Percentiles rank a stretch among this genome's conserved stretches.
These are phyloP conservation scores for Sarcophaga carnaria DNA, from an alignment of 2,888 invertebrate genomes.

Conservation along the genomic window DNA sequence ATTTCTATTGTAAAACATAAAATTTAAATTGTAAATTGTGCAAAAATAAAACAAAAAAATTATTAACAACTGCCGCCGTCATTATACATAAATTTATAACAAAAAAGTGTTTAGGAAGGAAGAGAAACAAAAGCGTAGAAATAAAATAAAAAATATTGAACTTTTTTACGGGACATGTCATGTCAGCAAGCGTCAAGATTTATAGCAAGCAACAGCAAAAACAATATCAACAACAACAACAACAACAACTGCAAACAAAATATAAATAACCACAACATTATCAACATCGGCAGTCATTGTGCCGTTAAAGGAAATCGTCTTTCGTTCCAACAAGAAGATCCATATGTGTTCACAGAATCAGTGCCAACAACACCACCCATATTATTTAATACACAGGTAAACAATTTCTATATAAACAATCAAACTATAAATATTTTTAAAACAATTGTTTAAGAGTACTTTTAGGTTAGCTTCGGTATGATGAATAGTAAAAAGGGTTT, in stretches of 20 bases:
- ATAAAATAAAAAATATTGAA: conserved; percentile 22
- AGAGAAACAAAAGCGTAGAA: neutral
- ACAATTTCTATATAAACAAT: too few species aligned
- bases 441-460: too few species aligned
- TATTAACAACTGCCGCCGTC: neutral
- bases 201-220: conserved; percentile 72
- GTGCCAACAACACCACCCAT: conserved; percentile 80
- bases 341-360: conserved; percentile 82
- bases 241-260: conserved; percentile 55
- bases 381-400: conserved; percentile 81
- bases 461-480: too few species aligned
- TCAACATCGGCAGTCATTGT: conserved; percentile 51
- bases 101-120: neutral
- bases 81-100: neutral
- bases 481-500: too few species aligned
- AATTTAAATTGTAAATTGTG: conserved; percentile 25
- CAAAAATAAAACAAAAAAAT: neutral
- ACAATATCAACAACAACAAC: conserved; percentile 47
- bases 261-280: conserved; percentile 61
- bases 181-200: conserved; percentile 81
- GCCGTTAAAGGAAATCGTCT: conserved; percentile 63
- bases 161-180: conserved; percentile 79
- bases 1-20: neutral
- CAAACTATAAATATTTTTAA: too few species aligned
- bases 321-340: conserved; percentile 79